Percentiles rank a stretch among this genome's conserved stretches.
These are phyloP conservation scores for Zaprionus gabonicus DNA, from an alignment of 1,140 invertebrate genomes.

Conservation along the genomic window DNA sequence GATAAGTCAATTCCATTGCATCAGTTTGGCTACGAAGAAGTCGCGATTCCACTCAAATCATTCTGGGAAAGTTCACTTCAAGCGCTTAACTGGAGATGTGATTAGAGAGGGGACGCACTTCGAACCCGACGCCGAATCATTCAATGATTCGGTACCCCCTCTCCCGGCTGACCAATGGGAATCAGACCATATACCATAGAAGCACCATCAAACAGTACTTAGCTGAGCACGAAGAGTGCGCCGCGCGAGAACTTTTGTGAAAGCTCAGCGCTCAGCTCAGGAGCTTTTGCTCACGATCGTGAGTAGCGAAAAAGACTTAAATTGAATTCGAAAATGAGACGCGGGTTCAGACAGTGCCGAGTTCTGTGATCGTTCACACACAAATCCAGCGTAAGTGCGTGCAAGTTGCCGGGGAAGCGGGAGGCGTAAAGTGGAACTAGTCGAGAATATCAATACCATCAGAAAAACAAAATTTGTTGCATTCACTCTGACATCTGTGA, in stretches of 20 bases:
- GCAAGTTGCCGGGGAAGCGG: not conserved
- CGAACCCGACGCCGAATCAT: not conserved
- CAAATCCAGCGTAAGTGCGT: conserved; percentile 59
- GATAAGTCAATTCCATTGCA: not conserved
- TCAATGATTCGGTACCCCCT: not conserved
- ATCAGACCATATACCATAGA: not conserved
- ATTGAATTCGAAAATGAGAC: conserved; percentile 63
- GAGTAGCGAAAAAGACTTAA: conserved; percentile 71
- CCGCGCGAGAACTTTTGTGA: conserved; percentile 12
- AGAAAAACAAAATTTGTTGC: conserved; percentile 11
- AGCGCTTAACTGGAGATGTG: not conserved
- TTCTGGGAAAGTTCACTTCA: not conserved
- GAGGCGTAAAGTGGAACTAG: not conserved
- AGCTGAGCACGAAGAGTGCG: not conserved
- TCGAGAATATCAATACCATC: not conserved
- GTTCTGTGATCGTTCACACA: conserved; percentile 60
- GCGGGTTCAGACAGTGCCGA: conserved; percentile 72
- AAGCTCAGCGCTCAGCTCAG: conserved; percentile 4
- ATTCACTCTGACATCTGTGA: conserved; percentile 17
- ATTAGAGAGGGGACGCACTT: not conserved
- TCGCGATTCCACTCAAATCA: not conserved
- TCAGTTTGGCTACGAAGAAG: not conserved
- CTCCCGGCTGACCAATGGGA: not conserved
- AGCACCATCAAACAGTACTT: not conserved
- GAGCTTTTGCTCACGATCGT: conserved; percentile 60